Evolutionary conservation across 2,113 vertebrate species (phyloP).

Genomic region (Petromus typicus): DNA sequence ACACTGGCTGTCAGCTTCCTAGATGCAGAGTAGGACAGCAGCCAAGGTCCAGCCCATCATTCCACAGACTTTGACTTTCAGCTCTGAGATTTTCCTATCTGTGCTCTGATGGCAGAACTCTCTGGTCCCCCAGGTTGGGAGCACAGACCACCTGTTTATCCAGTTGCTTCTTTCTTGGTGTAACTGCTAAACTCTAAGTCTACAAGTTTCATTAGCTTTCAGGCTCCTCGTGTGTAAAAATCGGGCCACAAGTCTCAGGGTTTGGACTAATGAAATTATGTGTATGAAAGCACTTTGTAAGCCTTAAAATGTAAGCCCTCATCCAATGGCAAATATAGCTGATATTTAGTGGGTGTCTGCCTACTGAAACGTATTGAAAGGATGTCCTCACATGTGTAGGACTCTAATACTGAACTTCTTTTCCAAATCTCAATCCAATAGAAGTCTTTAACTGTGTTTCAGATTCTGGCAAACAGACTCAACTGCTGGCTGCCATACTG

Average conservation of each 20-base stretch:
- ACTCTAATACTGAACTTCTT: neutral
- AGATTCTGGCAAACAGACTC: neutral
- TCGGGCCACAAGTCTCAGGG: neutral
- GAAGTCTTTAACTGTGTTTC: neutral
- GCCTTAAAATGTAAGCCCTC: neutral
- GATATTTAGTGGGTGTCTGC: neutral
- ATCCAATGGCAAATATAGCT: neutral
- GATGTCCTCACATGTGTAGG: neutral
- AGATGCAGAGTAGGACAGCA: neutral
- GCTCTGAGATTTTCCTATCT: neutral
- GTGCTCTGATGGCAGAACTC: neutral
- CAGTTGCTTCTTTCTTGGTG: neutral
- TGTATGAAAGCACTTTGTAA: neutral
- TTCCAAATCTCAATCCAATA: neutral
- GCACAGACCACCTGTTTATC: neutral
- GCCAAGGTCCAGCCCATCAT: neutral
- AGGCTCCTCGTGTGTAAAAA: constrained; percentile 10
- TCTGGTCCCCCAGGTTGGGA: neutral
- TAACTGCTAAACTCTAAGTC: neutral
- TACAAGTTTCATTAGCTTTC: neutral
- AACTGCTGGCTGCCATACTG: neutral
- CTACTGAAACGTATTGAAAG: neutral
- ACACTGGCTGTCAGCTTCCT: neutral
- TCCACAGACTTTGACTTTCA: neutral
- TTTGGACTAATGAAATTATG: neutral